Evolutionary conservation across 2,113 vertebrate species (phyloP).

Genomic region (Camelus bactrianus): DNA sequence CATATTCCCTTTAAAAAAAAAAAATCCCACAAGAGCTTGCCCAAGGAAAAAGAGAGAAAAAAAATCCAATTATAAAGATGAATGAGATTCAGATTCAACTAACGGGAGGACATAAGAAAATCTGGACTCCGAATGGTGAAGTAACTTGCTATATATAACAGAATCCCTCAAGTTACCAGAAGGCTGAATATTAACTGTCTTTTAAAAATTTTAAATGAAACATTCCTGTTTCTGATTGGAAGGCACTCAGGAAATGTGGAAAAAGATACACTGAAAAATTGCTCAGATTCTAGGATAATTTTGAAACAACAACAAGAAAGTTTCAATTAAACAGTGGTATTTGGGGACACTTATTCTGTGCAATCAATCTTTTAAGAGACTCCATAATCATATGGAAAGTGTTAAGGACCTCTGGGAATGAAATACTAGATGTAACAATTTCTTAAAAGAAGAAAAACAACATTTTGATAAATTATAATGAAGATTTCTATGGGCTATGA

Average conservation of each 20-base stretch:
- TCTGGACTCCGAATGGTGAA: neutral
- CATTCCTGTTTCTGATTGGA: neutral
- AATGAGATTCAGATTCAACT: slow-evolving; percentile 24
- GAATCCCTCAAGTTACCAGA: neutral
- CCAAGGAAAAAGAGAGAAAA: neutral
- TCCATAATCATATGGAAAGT: neutral
- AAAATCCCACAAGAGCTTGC: neutral
- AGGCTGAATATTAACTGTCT: neutral
- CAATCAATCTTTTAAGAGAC: neutral
- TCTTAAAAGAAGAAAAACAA: neutral
- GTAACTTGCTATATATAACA: neutral
- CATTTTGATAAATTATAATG: neutral
- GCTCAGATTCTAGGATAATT: neutral
- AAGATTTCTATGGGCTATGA: neutral
- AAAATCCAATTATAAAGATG: slow-evolving; percentile 45
- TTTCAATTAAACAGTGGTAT: neutral
- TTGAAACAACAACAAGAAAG: neutral
- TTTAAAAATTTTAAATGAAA: neutral
- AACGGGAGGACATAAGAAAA: neutral
- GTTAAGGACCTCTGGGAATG: neutral
- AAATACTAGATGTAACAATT: neutral
- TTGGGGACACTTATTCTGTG: neutral
- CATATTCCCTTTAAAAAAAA: neutral
- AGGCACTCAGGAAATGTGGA: neutral
- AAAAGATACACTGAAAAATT: neutral